Percentiles rank a stretch among this genome's conserved stretches.
phyloP scores from a whole-genome alignment of 2,113 vertebrate species.

The Coryphaenoides rupestris region DNA sequence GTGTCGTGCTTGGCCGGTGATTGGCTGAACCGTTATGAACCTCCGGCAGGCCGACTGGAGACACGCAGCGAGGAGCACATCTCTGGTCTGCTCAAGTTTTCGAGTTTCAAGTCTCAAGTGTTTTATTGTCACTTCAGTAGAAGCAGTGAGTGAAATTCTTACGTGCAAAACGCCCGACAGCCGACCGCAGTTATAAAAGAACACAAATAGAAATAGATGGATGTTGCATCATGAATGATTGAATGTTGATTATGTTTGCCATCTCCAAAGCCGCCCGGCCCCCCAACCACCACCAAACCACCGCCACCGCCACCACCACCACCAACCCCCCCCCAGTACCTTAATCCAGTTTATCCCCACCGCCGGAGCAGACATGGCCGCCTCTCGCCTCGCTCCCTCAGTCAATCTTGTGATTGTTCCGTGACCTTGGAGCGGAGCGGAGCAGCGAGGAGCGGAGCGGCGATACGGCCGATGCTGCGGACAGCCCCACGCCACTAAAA shows the following conservation, averaged over 20 bases:
- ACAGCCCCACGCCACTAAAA: no score
- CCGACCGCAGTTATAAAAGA: no score
- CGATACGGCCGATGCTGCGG: slow-evolving; percentile 55
- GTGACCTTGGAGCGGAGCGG: slow-evolving; percentile 69
- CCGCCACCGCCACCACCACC: slow-evolving; percentile 7
- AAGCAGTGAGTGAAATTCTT: no score
- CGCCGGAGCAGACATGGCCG: slow-evolving; percentile 44
- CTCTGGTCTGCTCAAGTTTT: slow-evolving; percentile 16
- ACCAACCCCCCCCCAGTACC: slow-evolving; percentile 36
- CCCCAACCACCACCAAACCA: no score
- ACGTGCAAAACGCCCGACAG: no score
- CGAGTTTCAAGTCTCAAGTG: no score
- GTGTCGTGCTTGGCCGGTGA: background rate
- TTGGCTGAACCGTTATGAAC: slow-evolving; percentile 14
- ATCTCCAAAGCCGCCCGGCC: slow-evolving; percentile 26
- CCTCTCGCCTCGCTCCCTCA: slow-evolving; percentile 46
- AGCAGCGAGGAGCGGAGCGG: no score
- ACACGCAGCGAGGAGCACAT: slow-evolving; percentile 32
- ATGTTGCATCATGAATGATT: no score
- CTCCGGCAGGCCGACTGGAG: slow-evolving; percentile 23
- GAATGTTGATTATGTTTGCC: slow-evolving; percentile 55
- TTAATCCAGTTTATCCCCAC: slow-evolving; percentile 71
- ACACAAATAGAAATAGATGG: no score
- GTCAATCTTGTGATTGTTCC: slow-evolving; percentile 64
- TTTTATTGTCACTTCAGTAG: no score